These are phyloP conservation scores for Daphoenositta chrysoptera DNA, from an alignment of 2,113 vertebrate species.

Conservation along the genomic window DNA sequence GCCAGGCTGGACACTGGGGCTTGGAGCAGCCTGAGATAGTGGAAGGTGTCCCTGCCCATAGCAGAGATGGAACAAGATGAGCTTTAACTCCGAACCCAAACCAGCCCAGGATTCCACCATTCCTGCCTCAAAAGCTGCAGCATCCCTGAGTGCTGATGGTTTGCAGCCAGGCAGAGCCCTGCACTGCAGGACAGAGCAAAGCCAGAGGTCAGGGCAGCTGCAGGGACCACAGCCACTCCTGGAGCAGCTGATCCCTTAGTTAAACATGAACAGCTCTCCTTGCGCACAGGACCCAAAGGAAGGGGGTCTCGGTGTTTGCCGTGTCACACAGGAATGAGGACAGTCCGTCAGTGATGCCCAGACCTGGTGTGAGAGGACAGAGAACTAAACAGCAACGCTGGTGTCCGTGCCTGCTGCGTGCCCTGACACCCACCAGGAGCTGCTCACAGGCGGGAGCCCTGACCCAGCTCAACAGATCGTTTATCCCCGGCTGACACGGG, in stretches of 20 bases:
- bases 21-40: neutral
- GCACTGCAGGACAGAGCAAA: neutral
- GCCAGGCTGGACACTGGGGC: neutral
- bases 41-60: neutral
- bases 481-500: neutral
- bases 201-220: neutral
- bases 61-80: accelerated
- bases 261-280: neutral
- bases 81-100: neutral
- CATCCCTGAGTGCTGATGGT: neutral
- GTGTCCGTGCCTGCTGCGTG: accelerated
- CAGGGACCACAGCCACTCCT: neutral
- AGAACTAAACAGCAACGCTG: accelerated
- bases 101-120: neutral
- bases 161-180: neutral
- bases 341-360: accelerated
- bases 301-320: accelerated
- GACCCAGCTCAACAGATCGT: accelerated
- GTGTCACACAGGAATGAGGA: accelerated
- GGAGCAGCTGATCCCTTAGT: neutral
- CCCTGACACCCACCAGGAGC: accelerated
- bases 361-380: accelerated
- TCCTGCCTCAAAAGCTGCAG: neutral
- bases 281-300: neutral
- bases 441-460: neutral